phyloP scores from a whole-genome alignment of 2,888 invertebrate genomes.

The Sminthurides aquaticus region DNA sequence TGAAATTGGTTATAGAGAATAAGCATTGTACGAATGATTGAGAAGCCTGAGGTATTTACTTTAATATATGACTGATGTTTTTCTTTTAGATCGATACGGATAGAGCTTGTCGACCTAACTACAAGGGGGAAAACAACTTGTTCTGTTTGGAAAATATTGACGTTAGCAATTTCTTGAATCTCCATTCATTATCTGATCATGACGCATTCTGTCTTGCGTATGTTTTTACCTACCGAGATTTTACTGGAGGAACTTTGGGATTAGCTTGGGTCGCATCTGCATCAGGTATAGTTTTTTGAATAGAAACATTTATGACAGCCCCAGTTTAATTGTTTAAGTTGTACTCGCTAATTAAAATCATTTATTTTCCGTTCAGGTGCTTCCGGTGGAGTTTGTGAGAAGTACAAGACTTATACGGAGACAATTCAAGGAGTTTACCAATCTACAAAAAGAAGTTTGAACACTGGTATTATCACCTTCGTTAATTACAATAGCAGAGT shows the following conservation, averaged over 20 bases:
- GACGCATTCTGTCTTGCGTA: slow-evolving; percentile 99
- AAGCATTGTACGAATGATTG: too few relatives aligned
- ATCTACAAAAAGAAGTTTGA: slow-evolving; percentile 85
- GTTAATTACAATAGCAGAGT: slow-evolving; percentile 97
- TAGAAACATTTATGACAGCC: background rate
- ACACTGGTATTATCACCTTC: slow-evolving; percentile 97
- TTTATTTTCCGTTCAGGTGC: slow-evolving; percentile 57
- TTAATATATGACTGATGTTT: too few relatives aligned
- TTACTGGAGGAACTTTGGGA: slow-evolving; percentile 94
- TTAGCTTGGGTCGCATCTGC: slow-evolving; percentile 99
- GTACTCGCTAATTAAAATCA: too few relatives aligned
- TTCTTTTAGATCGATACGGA: slow-evolving; percentile 81
- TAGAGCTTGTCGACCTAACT: slow-evolving; percentile 62
- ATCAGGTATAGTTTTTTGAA: slow-evolving; percentile 50
- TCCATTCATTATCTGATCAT: slow-evolving; percentile 94
- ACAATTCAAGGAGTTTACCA: slow-evolving; percentile 90
- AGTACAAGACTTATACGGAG: slow-evolving; percentile 93
- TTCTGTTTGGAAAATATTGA: slow-evolving; percentile 97
- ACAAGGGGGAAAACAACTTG: slow-evolving; percentile 65
- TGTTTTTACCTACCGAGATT: slow-evolving; percentile 95
- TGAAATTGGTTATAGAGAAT: background rate
- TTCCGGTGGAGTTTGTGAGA: slow-evolving; percentile 97
- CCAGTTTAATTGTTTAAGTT: too few relatives aligned
- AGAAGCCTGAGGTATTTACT: too few relatives aligned
- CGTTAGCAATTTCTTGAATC: slow-evolving; percentile 95